Percentiles rank a stretch among this genome's conserved stretches.
phyloP scores from a whole-genome alignment of 2,797 vertebrate genomes.

The Parauchenoglanis punctatus region DNA sequence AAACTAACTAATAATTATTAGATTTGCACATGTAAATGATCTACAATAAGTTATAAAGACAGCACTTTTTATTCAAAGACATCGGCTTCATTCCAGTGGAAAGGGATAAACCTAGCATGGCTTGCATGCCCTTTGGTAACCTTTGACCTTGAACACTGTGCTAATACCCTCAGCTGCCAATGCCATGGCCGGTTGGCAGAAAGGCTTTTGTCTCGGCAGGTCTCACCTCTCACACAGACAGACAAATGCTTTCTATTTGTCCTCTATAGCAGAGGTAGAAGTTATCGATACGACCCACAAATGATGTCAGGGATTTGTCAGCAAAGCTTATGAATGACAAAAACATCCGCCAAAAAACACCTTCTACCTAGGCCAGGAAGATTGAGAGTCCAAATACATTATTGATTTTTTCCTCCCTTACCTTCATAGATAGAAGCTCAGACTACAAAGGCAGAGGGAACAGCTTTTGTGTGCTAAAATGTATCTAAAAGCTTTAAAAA shows the following conservation, averaged over 20 bases:
- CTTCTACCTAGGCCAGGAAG: conserved; percentile 84
- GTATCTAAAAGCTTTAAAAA: conserved; percentile 89
- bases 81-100: conserved; percentile 68
- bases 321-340: conserved; percentile 97
- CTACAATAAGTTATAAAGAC: not conserved
- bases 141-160: conserved; percentile 83
- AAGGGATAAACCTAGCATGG: conserved; percentile 79
- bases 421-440: conserved; percentile 91
- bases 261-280: conserved; percentile 88
- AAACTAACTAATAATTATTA: not conserved
- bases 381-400: conserved; percentile 95
- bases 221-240: conserved; percentile 80
- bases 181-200: conserved; percentile 78
- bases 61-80: not conserved
- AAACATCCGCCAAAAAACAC: conserved; percentile 79
- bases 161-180: conserved; percentile 90
- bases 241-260: conserved; percentile 98
- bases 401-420: conserved; percentile 86
- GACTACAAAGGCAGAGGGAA: conserved; percentile 89
- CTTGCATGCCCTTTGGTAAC: conserved; percentile 78
- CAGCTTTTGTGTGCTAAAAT: conserved; percentile 96
- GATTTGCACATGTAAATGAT: not conserved
- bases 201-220: conserved; percentile 83
- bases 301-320: conserved; percentile 99
- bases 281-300: conserved; percentile 94